Conservation (phyloP, 2,113 vertebrate genomes). For the Glaucomys volans region DNA sequence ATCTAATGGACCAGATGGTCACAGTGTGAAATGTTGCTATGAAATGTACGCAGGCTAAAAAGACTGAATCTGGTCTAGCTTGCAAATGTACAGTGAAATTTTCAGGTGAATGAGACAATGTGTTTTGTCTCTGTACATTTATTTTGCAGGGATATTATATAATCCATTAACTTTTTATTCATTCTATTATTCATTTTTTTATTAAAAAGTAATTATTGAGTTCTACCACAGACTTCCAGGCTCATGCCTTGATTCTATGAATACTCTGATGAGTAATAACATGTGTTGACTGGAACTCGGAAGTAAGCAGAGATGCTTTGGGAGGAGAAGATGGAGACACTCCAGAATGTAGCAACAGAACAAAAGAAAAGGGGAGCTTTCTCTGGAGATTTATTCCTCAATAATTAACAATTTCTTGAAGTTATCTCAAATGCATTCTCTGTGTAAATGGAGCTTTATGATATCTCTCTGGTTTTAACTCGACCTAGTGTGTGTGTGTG, state of each 20-base stretch:
- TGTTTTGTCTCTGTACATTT: neutral
- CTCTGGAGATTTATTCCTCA: neutral
- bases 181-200: conserved; percentile 25
- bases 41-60: neutral
- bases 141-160: conserved; percentile 19
- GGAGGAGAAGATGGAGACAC: neutral
- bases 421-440: neutral
- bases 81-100: neutral
- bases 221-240: neutral
- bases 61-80: neutral
- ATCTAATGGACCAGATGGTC: conserved; percentile 71
- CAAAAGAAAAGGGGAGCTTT: neutral
- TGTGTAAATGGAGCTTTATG: neutral
- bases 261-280: neutral
- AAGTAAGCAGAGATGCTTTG: neutral
- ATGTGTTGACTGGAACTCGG: neutral
- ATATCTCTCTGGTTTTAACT: neutral
- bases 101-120: neutral
- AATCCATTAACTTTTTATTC: neutral
- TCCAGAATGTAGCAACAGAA: neutral
- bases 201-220: neutral
- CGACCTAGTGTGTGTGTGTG: no score
- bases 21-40: conserved; percentile 53
- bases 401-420: neutral
- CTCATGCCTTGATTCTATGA: neutral